A percentile compares a stretch with the other conserved stretches of the same genome.
Conservation (phyloP, 2,888 invertebrate species). For the Agrilus cyanescens region DNA sequence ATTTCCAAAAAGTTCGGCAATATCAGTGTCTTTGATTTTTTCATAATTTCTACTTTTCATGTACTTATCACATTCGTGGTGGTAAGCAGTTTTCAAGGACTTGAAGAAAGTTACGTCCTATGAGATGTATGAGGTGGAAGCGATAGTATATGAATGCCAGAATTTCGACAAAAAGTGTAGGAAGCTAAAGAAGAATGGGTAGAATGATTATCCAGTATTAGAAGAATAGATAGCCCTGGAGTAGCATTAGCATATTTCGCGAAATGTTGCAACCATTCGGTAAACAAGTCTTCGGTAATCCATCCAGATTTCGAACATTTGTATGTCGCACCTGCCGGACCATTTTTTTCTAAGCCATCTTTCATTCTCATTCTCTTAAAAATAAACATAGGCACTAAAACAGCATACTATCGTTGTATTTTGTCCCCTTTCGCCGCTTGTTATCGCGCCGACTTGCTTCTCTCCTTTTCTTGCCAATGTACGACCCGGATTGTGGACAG, state of each 20-base stretch:
- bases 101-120: constrained; percentile 19
- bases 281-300: constrained; percentile 14
- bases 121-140: constrained; percentile 20
- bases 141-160: constrained; percentile 5
- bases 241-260: neutral
- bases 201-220: constrained; percentile 11
- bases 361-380: constrained; percentile 10
- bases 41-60: constrained; percentile 15
- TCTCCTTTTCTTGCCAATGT: constrained; percentile 10
- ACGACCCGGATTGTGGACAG: constrained; percentile 7
- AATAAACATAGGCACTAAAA: constrained; percentile 14
- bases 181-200: constrained; percentile 9
- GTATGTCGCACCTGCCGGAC: constrained; percentile 11
- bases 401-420: constrained; percentile 11
- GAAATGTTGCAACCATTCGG: constrained; percentile 15
- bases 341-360: constrained; percentile 5
- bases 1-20: constrained; percentile 19
- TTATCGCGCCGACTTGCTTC: constrained; percentile 12
- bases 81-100: constrained; percentile 21
- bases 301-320: constrained; percentile 12
- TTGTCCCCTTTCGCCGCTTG: constrained; percentile 12
- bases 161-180: constrained; percentile 12
- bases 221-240: constrained; percentile 1
- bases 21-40: constrained; percentile 16
- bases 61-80: constrained; percentile 20